Evolutionary conservation across 2,797 vertebrate genomes (phyloP).

Genomic region (Diceros bicornis): DNA sequence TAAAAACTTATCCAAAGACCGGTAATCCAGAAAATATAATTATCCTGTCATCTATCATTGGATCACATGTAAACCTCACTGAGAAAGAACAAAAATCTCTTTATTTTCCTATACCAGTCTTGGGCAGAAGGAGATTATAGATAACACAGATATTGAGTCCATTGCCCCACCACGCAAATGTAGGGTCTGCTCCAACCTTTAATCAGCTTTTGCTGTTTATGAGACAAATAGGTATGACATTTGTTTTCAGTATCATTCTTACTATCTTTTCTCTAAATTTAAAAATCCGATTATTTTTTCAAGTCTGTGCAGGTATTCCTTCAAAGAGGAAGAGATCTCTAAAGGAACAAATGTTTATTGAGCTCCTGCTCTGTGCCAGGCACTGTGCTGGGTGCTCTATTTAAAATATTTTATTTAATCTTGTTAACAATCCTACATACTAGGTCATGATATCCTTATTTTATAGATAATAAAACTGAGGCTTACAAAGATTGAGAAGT

Average conservation of each 20-base stretch:
- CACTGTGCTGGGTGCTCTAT: neutral
- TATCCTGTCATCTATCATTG: neutral
- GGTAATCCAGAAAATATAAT: neutral
- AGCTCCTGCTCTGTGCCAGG: neutral
- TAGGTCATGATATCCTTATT: neutral
- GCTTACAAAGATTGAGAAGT: neutral
- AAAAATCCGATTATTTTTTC: slow-evolving; percentile 42
- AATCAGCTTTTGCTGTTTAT: neutral
- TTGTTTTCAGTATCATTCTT: slow-evolving; percentile 31
- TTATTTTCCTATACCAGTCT: neutral
- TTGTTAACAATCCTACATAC: neutral
- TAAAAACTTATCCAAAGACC: slow-evolving; percentile 57
- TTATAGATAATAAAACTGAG: slow-evolving; percentile 18
- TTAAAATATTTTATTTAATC: slow-evolving; percentile 29
- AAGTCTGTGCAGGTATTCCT: slow-evolving; percentile 2
- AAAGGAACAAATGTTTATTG: neutral
- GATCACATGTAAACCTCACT: neutral
- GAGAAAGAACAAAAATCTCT: slow-evolving; percentile 29
- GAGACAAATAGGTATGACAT: neutral
- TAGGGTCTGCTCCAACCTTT: neutral
- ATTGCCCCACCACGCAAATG: neutral
- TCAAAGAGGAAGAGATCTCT: slow-evolving; percentile 12
- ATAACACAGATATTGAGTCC: neutral
- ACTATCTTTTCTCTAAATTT: slow-evolving; percentile 11
- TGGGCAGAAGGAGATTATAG: neutral